phyloP scores from a whole-genome alignment of 2,888 invertebrate species.

The Clostera curtula region DNA sequence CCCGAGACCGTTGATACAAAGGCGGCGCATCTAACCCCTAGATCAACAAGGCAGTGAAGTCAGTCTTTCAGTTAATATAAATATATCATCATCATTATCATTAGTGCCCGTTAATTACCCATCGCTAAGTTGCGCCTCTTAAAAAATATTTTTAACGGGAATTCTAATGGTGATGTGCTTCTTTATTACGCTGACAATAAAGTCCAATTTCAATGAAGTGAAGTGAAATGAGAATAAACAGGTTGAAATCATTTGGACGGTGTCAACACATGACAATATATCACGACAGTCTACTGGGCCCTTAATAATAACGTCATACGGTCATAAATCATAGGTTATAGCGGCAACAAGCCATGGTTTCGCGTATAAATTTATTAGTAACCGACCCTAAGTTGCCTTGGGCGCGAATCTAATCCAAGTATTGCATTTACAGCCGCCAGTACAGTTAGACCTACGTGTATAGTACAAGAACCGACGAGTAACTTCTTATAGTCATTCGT shows the following conservation, averaged over 20 bases:
- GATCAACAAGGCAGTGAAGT: too few relatives aligned
- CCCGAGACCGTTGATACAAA: too few relatives aligned
- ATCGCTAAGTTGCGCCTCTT: too few relatives aligned
- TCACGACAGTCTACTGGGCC: conserved; percentile 8
- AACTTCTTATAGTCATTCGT: too few relatives aligned
- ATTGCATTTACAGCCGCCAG: conserved; percentile 27
- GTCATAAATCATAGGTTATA: conserved; percentile 25
- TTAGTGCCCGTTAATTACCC: too few relatives aligned
- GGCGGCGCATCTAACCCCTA: too few relatives aligned
- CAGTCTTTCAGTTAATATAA: too few relatives aligned
- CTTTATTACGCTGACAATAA: too few relatives aligned
- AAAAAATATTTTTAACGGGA: not conserved
- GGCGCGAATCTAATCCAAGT: conserved; percentile 34
- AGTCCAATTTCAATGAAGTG: too few relatives aligned
- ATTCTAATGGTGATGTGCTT: not conserved
- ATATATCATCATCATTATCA: too few relatives aligned
- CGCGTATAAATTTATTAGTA: conserved; percentile 31
- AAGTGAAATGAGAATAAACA: too few relatives aligned
- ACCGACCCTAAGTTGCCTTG: conserved; percentile 24
- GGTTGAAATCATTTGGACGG: conserved; percentile 1
- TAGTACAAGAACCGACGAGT: not conserved
- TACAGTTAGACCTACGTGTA: conserved; percentile 4
- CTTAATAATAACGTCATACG: conserved; percentile 23
- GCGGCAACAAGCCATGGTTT: conserved; percentile 18
- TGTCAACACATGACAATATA: conserved; percentile 15